These are phyloP conservation scores for Resseliella maxima DNA, from an alignment of 2,888 invertebrate genomes.

Conservation along the genomic window DNA sequence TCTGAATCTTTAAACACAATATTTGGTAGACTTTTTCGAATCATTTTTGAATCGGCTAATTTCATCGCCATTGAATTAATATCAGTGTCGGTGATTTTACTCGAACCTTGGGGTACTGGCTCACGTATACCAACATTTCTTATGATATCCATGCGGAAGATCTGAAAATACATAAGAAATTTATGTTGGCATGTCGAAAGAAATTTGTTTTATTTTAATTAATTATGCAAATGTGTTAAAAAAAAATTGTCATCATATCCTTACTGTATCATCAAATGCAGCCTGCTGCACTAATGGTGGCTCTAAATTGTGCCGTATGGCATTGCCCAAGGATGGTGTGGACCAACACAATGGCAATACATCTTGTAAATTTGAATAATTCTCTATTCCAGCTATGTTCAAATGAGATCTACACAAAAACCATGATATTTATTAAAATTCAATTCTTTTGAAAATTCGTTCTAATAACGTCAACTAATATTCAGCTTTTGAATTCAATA, in stretches of 20 bases:
- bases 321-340: constrained; percentile 74
- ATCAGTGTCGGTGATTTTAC: constrained; percentile 59
- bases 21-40: constrained; percentile 66
- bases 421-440: neutral
- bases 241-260: constrained; percentile 58
- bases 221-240: too few species aligned
- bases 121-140: constrained; percentile 78
- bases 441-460: neutral
- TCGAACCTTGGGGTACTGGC: constrained; percentile 62
- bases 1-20: constrained; percentile 62
- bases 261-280: constrained; percentile 81
- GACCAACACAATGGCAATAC: constrained; percentile 81
- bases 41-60: constrained; percentile 21
- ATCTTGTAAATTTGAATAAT: constrained; percentile 77
- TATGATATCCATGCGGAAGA: constrained; percentile 85
- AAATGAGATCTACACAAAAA: constrained; percentile 71
- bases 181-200: too few species aligned
- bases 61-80: constrained; percentile 57
- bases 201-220: too few species aligned
- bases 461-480: neutral
- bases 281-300: constrained; percentile 88
- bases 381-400: constrained; percentile 84
- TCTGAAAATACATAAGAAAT: too few species aligned
- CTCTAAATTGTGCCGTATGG: constrained; percentile 74
- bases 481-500: neutral